Evolutionary conservation across 2,888 invertebrate species (phyloP).

Genomic region (Drosophila lutescens): DNA sequence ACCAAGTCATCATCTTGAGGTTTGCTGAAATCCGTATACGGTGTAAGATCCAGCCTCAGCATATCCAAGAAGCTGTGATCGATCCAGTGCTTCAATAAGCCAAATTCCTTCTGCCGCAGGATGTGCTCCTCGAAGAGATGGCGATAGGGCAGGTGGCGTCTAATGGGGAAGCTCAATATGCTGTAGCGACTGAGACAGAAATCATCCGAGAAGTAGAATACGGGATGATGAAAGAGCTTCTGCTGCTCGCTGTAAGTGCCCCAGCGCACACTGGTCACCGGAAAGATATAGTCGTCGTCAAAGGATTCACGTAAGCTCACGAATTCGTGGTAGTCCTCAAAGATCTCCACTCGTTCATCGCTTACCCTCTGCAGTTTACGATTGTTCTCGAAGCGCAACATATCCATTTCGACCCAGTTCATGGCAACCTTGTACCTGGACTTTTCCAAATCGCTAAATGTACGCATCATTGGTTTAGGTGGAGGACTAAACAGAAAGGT

Average conservation of each 20-base stretch:
- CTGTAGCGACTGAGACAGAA: slow-evolving; percentile 40
- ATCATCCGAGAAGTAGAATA: slow-evolving; percentile 51
- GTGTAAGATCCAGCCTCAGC: background rate
- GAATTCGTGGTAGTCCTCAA: background rate
- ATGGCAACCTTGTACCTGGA: slow-evolving; percentile 1
- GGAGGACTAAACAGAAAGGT: slow-evolving; percentile 31
- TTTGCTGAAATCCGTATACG: background rate
- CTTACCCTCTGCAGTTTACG: background rate
- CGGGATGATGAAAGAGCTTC: slow-evolving; percentile 30
- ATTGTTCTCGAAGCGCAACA: background rate
- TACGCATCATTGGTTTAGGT: background rate
- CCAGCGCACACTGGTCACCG: slow-evolving; percentile 50
- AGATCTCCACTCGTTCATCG: background rate
- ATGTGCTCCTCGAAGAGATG: slow-evolving; percentile 58
- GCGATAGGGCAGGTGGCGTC: slow-evolving; percentile 53
- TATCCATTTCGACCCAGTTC: slow-evolving; percentile 1
- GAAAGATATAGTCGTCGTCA: slow-evolving; percentile 2
- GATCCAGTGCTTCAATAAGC: slow-evolving; percentile 24
- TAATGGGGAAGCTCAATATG: slow-evolving; percentile 34
- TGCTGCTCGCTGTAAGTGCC: slow-evolving; percentile 55
- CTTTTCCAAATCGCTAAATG: background rate
- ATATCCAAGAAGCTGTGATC: background rate
- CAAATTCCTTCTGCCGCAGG: slow-evolving; percentile 33
- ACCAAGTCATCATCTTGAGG: background rate
- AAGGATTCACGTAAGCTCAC: background rate